These are phyloP conservation scores for Esox niger DNA, from an alignment of 2,113 vertebrate species.

Conservation along the genomic window DNA sequence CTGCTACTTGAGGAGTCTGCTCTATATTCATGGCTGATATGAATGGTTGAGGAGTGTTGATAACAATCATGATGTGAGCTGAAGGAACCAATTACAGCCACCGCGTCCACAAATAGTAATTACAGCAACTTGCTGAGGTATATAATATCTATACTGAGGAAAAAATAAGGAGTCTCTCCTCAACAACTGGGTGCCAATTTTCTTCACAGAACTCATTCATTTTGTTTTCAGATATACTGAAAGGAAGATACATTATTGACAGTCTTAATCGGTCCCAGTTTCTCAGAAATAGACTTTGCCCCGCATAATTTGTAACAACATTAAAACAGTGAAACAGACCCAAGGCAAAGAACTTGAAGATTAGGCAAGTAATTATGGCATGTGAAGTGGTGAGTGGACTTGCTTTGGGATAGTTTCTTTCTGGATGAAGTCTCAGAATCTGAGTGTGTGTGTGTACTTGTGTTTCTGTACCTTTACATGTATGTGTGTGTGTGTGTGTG, in stretches of 20 bases:
- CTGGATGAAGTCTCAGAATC: neutral
- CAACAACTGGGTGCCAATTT: constrained; percentile 53
- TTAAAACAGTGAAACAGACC: constrained; percentile 35
- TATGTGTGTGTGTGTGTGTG: constrained; percentile 15
- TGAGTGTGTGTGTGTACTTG: constrained; percentile 7
- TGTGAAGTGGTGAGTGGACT: constrained; percentile 20
- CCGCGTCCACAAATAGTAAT: constrained; percentile 59
- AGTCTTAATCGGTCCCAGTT: constrained; percentile 47
- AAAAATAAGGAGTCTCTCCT: constrained; percentile 16
- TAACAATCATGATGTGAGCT: constrained; percentile 60
- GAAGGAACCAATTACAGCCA: constrained; percentile 63
- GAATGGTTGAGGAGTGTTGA: constrained; percentile 62
- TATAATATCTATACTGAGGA: neutral
- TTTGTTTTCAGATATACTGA: constrained; percentile 51
- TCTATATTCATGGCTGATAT: constrained; percentile 63
- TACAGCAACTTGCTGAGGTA: constrained; percentile 32
- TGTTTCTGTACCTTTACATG: constrained; percentile 11
- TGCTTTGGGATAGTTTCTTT: neutral
- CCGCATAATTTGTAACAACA: constrained; percentile 38
- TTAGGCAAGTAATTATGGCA: constrained; percentile 51
- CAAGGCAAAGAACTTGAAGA: constrained; percentile 25
- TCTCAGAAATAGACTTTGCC: constrained; percentile 49
- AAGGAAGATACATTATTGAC: constrained; percentile 55
- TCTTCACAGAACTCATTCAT: constrained; percentile 47
- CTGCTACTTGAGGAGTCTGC: constrained; percentile 35